Base-by-base conservation (phyloP, 1,140 invertebrate species). In the Physella acuta region DNA sequence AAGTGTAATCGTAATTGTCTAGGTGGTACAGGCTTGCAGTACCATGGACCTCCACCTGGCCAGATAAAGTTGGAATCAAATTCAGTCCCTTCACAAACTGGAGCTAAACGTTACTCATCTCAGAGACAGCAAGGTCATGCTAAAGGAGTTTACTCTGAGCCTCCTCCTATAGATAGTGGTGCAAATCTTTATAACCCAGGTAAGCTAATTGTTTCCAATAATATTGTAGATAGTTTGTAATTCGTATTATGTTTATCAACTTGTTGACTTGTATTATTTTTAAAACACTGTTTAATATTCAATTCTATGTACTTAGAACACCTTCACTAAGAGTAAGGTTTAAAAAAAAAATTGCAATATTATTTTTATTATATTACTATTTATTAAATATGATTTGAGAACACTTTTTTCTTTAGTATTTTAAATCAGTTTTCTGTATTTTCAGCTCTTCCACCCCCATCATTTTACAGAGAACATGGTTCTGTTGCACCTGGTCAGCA, bases 91-190 rank as follows among this genome's bases (percentile, higher is more conserved):
- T 3, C 58, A 11, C 17, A 14, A 28, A 33, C 85, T 73, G 84
- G 88, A 79, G 88, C 91, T n/a, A 92, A 92, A 79, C 86, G 91
- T 8, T 92, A 92, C 80, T 92, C 91, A 1, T 90, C 90, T 63
- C 87, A 92, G 75, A 85, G 91, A 69, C 90, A 91, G 79, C 86
- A 91, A 36, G 87, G 88, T 36, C 55, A 79, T 33, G 79, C 78
- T 11, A 82, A 84, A 59, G 51, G 70, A 2, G 70, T 39, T 30
- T 78, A 71, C 53, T 31, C 71, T 11, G 72, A 73, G 37, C 77
- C 62, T 64, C 71, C 62, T 68, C 73, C 71, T 51, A 61, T 68
- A 17, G 74, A 20, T 53, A 51, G 72, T 56, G 68, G 72, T 16
- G 53, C 73, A 36, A 73, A 68, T 24, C 74, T 71, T 30, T 78